phyloP scores from a whole-genome alignment of 2,113 vertebrate species.

The Cyphomyrus discorhynchus region DNA sequence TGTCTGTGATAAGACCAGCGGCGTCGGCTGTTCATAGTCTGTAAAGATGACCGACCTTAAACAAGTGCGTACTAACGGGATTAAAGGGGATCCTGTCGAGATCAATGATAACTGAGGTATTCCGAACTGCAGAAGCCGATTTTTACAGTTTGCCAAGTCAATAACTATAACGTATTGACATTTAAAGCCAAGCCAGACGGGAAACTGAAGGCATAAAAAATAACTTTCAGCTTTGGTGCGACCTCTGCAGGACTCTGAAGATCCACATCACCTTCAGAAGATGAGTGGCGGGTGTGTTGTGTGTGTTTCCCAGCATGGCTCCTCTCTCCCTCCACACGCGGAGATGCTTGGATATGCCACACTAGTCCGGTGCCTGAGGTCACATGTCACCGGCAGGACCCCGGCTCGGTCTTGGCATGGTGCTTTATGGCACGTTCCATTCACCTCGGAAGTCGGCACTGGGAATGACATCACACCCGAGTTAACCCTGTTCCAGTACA shows the following conservation, averaged over 20 bases:
- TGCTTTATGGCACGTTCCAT: not conserved
- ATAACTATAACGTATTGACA: not conserved
- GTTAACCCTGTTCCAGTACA: not conserved
- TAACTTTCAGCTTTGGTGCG: not conserved
- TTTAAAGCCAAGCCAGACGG: not conserved
- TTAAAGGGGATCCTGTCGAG: constrained; percentile 1
- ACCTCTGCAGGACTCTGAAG: not conserved
- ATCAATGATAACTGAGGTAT: not conserved
- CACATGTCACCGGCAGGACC: not conserved
- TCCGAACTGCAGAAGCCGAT: not conserved
- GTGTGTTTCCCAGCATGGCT: not conserved
- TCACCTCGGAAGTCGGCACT: not conserved
- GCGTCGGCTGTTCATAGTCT: not conserved
- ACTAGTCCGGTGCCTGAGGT: not conserved
- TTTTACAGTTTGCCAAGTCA: not conserved
- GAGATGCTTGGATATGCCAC: not conserved
- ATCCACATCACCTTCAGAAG: not conserved
- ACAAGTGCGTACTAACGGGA: not conserved
- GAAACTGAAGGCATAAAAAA: not conserved
- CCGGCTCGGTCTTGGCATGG: not conserved
- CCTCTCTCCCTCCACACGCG: not conserved
- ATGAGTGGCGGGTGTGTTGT: not conserved
- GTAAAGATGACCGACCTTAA: not conserved
- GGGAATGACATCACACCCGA: not conserved
- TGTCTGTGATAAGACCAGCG: not conserved